These are phyloP conservation scores for Ispidina picta DNA, from an alignment of 2,797 vertebrate genomes.

Conservation along the genomic window DNA sequence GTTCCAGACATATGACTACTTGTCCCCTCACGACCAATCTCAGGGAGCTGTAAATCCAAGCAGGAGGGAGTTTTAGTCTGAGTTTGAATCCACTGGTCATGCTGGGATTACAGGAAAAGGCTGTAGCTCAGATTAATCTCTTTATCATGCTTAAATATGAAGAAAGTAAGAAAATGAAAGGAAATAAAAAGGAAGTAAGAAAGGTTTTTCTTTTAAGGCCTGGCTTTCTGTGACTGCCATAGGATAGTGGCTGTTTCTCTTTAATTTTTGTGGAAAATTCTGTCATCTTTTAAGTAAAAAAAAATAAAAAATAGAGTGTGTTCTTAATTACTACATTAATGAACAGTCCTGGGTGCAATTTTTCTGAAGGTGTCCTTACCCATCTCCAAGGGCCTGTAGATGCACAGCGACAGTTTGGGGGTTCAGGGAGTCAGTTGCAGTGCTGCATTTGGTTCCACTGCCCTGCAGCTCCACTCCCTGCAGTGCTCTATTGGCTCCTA, in stretches of 20 bases:
- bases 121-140: not conserved
- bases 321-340: not conserved
- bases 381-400: not conserved
- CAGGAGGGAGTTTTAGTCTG: not conserved
- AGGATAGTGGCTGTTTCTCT: not conserved
- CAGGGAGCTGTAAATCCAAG: not conserved
- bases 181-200: not conserved
- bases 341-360: not conserved
- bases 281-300: not conserved
- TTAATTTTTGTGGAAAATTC: not conserved
- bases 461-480: not conserved
- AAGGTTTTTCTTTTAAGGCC: not conserved
- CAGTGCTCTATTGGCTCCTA: fast-evolving
- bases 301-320: not conserved
- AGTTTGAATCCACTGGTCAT: not conserved
- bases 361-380: not conserved
- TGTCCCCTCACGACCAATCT: not conserved
- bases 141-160: not conserved
- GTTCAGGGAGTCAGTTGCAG: not conserved
- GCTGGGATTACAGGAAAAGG: not conserved
- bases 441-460: not conserved
- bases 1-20: not conserved
- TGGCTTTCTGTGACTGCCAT: not conserved
- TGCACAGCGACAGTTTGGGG: not conserved
- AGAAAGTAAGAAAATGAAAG: not conserved